Evolutionary conservation across 2,888 invertebrate genomes (phyloP).

Genomic region (Lasioglossum vierecki): DNA sequence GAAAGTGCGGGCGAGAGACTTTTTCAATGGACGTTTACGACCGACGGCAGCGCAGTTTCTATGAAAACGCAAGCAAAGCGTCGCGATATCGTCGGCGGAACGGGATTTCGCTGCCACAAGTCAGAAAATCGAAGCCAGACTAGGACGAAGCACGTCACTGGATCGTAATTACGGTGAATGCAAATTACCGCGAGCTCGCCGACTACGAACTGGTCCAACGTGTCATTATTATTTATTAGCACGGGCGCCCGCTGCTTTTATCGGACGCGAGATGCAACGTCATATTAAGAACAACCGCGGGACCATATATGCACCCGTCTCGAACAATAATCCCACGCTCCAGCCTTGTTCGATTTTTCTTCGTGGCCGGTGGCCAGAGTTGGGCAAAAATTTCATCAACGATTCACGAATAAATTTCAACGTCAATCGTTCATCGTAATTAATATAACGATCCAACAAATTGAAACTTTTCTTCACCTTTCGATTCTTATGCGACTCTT

Average conservation of each 20-base stretch:
- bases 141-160: slow-evolving; percentile 18
- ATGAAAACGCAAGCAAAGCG: slow-evolving; percentile 31
- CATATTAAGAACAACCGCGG: slow-evolving; percentile 46
- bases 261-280: slow-evolving; percentile 44
- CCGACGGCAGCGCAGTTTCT: background rate
- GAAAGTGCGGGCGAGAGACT: slow-evolving; percentile 16
- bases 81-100: slow-evolving; percentile 32
- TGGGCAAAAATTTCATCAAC: too few species aligned
- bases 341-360: slow-evolving; percentile 23
- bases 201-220: slow-evolving; percentile 50
- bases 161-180: slow-evolving; percentile 56
- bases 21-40: slow-evolving; percentile 24
- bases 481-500: too few species aligned
- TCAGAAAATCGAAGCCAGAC: slow-evolving; percentile 34
- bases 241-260: slow-evolving; percentile 48
- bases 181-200: slow-evolving; percentile 51
- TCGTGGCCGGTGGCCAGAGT: slow-evolving; percentile 16
- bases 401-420: too few species aligned
- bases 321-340: slow-evolving; percentile 54
- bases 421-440: too few species aligned
- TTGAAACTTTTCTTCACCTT: too few species aligned
- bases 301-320: slow-evolving; percentile 40
- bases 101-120: slow-evolving; percentile 28
- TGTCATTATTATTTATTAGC: slow-evolving; percentile 62
- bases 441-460: too few species aligned